Base-by-base conservation (phyloP, 53 echinoderm and acorn worm genomes). In the Astropecten irregularis region DNA sequence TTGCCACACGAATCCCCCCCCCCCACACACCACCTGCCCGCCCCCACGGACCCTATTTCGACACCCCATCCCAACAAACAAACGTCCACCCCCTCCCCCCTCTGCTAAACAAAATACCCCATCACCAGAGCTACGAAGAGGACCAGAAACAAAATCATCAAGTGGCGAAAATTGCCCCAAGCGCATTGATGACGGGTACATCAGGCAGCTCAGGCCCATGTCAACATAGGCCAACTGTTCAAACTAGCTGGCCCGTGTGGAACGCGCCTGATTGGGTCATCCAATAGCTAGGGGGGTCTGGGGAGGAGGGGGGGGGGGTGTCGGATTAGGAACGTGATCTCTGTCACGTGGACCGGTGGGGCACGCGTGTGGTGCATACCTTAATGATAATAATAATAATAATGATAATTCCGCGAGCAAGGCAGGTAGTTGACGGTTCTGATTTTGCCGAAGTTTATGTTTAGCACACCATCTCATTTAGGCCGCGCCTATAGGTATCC, bases 161-260 rank as follows among this genome's bases (percentile, higher is more conserved):
- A n/a, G n/a, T n/a, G n/a, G n/a, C n/a, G n/a, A n/a, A n/a, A n/a
- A n/a, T n/a, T n/a, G n/a, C n/a, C n/a, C n/a, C n/a, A n/a, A n/a
- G n/a, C n/a, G n/a, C n/a, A n/a, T n/a, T n/a, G n/a, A n/a, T n/a
- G n/a, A n/a, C n/a, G n/a, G n/a, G n/a, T n/a, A n/a, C n/a, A n/a
- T n/a, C n/a, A n/a, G n/a, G n/a, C n/a, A n/a, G n/a, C n/a, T n/a
- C n/a, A n/a, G n/a, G n/a, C n/a, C n/a, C n/a, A n/a, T 42, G 6
- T 77, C 77, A 77, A 77, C 77, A 60, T 38, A 9, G 28, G 54
- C 58, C 77, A 77, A 77, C 77, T 77, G 77, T 77, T 77, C 58
- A 77, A 77, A 46, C 77, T 58, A 58, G 40, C 19, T 77, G 59
- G 77, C 70, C 58, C 77, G 25, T 58, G 60, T 36, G 27, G 58